Percentiles rank a stretch among this genome's conserved stretches.
Conservation (phyloP, 2,113 vertebrate species). For the Halcyon malimbica region DNA sequence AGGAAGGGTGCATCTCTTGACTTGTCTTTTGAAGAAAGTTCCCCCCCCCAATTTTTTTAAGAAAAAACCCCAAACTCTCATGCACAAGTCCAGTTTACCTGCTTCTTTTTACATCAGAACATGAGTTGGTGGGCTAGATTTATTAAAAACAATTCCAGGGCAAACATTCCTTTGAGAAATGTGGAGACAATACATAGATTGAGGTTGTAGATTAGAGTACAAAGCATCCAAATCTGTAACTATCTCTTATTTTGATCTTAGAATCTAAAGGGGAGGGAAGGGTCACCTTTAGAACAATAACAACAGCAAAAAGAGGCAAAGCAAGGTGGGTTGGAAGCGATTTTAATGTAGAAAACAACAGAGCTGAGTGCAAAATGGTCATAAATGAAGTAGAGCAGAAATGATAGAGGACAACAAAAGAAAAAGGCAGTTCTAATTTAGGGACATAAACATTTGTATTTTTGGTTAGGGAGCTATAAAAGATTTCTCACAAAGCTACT, state of each 20-base stretch:
- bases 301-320: background rate
- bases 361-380: background rate
- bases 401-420: background rate
- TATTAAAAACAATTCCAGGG: background rate
- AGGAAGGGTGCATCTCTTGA: background rate
- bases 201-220: background rate
- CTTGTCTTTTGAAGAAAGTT: background rate
- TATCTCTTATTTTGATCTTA: background rate
- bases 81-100: background rate
- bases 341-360: background rate
- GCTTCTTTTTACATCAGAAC: background rate
- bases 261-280: background rate
- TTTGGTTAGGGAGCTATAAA: background rate
- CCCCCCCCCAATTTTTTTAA: background rate
- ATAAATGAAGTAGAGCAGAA: background rate
- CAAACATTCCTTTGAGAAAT: background rate
- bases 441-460: background rate
- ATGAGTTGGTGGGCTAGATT: background rate
- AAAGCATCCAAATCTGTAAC: background rate
- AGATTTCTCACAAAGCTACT: background rate
- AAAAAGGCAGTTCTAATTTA: background rate
- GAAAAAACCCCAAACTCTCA: fast-evolving
- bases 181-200: background rate
- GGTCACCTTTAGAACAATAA: background rate
- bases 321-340: background rate